A percentile compares a stretch with the other conserved stretches of the same genome.
Evolutionary conservation across 1,140 invertebrate species (phyloP).

Genomic region (Caenorhabditis elegans): DNA sequence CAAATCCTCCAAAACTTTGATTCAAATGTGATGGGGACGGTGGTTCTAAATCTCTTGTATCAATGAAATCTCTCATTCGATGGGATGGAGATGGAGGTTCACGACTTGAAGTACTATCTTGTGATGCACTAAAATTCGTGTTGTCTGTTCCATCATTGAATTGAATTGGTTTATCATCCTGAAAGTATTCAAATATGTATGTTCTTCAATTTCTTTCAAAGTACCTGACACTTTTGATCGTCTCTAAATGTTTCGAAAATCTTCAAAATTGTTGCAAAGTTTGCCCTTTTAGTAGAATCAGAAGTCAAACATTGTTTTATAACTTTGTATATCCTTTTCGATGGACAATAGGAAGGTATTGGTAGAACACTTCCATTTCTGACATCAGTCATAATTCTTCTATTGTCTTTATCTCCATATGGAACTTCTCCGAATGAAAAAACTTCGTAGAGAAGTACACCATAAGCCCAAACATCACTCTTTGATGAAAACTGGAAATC

Average conservation of each 20-base stretch:
- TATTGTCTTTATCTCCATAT: conserved; percentile 89
- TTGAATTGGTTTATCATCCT: conserved; percentile 7
- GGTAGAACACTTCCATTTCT: conserved; percentile 66
- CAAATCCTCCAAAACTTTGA: conserved; percentile 5
- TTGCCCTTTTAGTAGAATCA: not conserved
- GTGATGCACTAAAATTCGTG: not conserved
- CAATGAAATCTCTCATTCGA: not conserved
- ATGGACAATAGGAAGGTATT: not conserved
- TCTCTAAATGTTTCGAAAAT: not conserved
- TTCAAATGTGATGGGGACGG: not conserved
- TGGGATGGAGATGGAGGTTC: conserved; percentile 1
- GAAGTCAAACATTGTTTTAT: not conserved
- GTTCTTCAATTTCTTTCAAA: too few species aligned
- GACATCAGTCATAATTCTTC: conserved; percentile 95
- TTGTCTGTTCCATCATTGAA: conserved; percentile 4
- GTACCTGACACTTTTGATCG: not conserved
- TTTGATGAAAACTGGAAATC: conserved; percentile 96
- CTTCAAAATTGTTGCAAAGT: conserved; percentile 1
- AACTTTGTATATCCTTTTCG: not conserved
- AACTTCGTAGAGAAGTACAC: conserved; percentile 92
- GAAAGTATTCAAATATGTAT: not conserved
- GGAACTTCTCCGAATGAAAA: conserved; percentile 86
- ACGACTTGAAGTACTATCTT: not conserved
- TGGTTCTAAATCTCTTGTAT: not conserved
- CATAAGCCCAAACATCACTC: conserved; percentile 97